phyloP scores from a whole-genome alignment of 2,888 invertebrate genomes.

The Schrankia costaestrigalis region DNA sequence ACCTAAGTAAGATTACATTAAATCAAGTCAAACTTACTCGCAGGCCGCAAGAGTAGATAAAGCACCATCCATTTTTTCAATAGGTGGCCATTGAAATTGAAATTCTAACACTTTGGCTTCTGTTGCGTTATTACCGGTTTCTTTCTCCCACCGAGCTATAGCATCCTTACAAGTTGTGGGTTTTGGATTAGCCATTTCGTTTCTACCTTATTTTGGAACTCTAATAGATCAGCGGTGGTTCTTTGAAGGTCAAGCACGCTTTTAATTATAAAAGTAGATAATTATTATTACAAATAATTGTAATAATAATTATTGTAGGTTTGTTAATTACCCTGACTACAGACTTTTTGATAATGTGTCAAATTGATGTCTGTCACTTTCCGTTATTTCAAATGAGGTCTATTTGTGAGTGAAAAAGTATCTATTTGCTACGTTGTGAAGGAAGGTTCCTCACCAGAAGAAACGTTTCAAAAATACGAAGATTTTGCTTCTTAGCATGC shows the following conservation, averaged over 20 bases:
- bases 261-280: too few relatives aligned
- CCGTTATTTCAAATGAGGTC: too few relatives aligned
- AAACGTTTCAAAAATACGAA: constrained; percentile 97
- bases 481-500: constrained; percentile 95
- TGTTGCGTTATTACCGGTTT: constrained; percentile 81
- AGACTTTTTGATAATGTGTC: too few relatives aligned
- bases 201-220: too few relatives aligned
- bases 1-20: background rate
- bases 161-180: constrained; percentile 80
- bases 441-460: constrained; percentile 97
- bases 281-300: too few relatives aligned
- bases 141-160: constrained; percentile 91
- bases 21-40: constrained; percentile 61
- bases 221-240: too few relatives aligned
- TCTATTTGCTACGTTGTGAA: too few relatives aligned
- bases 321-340: too few relatives aligned
- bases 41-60: constrained; percentile 88
- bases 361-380: too few relatives aligned
- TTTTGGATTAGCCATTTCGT: constrained; percentile 20
- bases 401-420: too few relatives aligned
- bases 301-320: too few relatives aligned
- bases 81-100: constrained; percentile 94
- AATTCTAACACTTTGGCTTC: constrained; percentile 89
- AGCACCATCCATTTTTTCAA: constrained; percentile 96
- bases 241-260: too few relatives aligned